Conservation (phyloP, 2,113 vertebrate species). For the Galeopterus variegatus region DNA sequence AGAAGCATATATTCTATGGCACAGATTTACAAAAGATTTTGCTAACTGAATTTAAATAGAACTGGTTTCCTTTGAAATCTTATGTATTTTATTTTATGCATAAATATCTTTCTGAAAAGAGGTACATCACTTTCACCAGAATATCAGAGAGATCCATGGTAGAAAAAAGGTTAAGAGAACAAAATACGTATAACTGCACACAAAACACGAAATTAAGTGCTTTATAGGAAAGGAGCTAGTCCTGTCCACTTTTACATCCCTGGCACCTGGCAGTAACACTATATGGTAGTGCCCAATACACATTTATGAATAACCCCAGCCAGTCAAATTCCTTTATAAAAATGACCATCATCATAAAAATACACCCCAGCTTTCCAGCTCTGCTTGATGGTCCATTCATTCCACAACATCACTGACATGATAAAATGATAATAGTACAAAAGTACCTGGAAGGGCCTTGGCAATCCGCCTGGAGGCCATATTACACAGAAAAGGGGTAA, state of each 20-base stretch:
- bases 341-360: background rate
- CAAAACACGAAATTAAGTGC: background rate
- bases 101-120: background rate
- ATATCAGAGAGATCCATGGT: background rate
- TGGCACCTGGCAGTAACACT: background rate
- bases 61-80: background rate
- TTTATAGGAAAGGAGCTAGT: background rate
- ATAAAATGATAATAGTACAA: accelerated
- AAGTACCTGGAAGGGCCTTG: background rate
- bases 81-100: background rate
- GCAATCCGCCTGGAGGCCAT: background rate
- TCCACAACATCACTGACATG: accelerated
- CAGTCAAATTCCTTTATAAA: background rate
- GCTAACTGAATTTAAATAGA: background rate
- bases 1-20: background rate
- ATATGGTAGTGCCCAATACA: background rate
- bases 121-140: background rate
- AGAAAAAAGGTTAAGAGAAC: background rate
- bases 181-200: background rate
- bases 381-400: background rate
- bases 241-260: background rate
- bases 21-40: background rate
- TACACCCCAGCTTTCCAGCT: background rate
- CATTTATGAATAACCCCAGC: background rate
- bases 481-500: background rate